A percentile compares a stretch with the other conserved stretches of the same genome.
Conservation (phyloP, 2,797 vertebrate species). For the Microctenopoma lineatum region DNA sequence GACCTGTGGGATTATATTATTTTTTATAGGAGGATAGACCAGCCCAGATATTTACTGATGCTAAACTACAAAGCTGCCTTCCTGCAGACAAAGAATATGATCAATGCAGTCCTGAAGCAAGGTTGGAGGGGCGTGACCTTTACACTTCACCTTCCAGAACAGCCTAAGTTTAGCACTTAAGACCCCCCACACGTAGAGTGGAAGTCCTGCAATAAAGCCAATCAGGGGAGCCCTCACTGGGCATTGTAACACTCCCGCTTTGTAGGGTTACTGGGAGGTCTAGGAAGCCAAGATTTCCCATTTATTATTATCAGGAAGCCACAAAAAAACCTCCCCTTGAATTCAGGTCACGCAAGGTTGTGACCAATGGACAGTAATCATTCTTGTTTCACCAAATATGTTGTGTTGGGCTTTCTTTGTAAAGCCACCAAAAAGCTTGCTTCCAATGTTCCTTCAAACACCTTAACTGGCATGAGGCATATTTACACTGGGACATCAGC, state of each 20-base stretch:
- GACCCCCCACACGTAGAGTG: conserved; percentile 68
- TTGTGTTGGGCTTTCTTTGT: conserved; percentile 4
- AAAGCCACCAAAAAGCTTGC: conserved; percentile 6
- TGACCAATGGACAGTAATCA: conserved; percentile 76
- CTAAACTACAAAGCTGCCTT: conserved; percentile 65
- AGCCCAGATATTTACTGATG: conserved; percentile 21
- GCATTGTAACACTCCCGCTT: conserved; percentile 82
- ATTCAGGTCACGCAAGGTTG: conserved; percentile 76
- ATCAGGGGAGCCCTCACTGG: conserved; percentile 77
- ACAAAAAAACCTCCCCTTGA: conserved; percentile 75
- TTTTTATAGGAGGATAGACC: background rate
- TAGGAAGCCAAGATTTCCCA: conserved; percentile 87
- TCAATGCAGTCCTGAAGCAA: conserved; percentile 77
- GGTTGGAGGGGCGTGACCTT: conserved; percentile 75
- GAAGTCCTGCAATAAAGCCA: conserved; percentile 86
- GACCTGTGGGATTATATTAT: background rate
- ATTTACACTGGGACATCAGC: conserved; percentile 65
- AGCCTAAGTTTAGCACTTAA: conserved; percentile 68
- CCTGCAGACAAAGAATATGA: conserved; percentile 73
- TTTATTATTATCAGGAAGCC: conserved; percentile 84
- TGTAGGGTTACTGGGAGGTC: conserved; percentile 82
- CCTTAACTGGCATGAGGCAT: conserved; percentile 61
- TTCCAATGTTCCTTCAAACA: conserved; percentile 46
- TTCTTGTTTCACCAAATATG: conserved; percentile 77
- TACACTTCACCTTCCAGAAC: conserved; percentile 40